Evolutionary conservation across 1,140 invertebrate genomes (phyloP).

Genomic region (Episyrphus balteatus): DNA sequence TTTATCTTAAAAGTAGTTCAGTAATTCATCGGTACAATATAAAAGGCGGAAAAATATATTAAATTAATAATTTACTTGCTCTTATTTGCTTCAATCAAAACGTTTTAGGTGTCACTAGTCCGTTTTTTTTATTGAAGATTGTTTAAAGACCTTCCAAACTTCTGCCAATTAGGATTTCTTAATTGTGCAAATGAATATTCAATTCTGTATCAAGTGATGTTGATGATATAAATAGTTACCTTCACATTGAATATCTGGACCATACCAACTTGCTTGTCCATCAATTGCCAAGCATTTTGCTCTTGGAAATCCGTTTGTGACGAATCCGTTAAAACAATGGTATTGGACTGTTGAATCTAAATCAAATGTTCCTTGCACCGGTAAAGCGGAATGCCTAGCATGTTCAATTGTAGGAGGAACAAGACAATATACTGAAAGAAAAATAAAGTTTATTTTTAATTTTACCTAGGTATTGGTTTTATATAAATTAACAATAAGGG

Average conservation of each 20-base stretch:
- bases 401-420: slow-evolving; percentile 77
- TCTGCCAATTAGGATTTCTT: no score
- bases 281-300: slow-evolving; percentile 88
- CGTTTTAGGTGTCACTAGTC: no score
- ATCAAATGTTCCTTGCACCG: slow-evolving; percentile 72
- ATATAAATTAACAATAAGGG: no score
- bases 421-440: slow-evolving; percentile 66
- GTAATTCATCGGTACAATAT: no score
- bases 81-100: no score
- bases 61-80: no score
- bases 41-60: no score
- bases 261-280: slow-evolving; percentile 77
- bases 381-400: slow-evolving; percentile 73
- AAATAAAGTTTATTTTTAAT: background rate
- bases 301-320: slow-evolving; percentile 67
- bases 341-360: slow-evolving; percentile 78
- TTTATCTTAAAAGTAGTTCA: no score
- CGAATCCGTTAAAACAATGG: slow-evolving; percentile 81
- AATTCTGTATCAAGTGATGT: background rate
- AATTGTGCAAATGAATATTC: no score
- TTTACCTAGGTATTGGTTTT: no score
- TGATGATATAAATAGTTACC: slow-evolving; percentile 48
- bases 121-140: no score
- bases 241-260: slow-evolving; percentile 89
- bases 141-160: background rate